Evolutionary conservation across 30 jellyfish, hydroid and myxozoan species (phyloP).

Genomic region (Clytia hemisphaerica): DNA sequence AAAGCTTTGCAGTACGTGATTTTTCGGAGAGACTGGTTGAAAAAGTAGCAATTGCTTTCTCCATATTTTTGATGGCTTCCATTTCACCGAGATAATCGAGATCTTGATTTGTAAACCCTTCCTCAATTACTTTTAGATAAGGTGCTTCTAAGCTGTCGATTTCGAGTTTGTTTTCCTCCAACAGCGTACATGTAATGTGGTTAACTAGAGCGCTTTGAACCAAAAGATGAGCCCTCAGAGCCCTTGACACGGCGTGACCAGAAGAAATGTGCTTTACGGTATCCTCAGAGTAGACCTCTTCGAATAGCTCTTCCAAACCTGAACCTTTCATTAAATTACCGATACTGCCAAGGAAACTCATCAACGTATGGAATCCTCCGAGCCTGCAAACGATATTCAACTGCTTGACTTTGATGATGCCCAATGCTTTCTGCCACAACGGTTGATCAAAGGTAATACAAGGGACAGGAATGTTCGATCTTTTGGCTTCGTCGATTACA

Average conservation of each 20-base stretch:
- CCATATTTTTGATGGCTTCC: background rate
- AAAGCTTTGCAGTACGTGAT: constrained; percentile 23
- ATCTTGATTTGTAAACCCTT: background rate
- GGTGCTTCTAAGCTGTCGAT: background rate
- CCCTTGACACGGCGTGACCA: constrained; percentile 9
- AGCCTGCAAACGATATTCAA: constrained; percentile 30
- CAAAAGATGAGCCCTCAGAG: constrained; percentile 4
- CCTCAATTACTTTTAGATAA: background rate
- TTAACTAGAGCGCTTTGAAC: background rate
- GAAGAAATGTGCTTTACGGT: constrained; percentile 15
- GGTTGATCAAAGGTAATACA: constrained; percentile 45
- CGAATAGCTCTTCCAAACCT: constrained; percentile 32
- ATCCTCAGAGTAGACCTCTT: constrained; percentile 19
- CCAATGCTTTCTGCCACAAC: constrained; percentile 32
- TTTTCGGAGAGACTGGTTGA: background rate
- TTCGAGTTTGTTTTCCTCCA: background rate
- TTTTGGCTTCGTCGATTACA: constrained; percentile 12
- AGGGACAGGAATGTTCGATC: constrained; percentile 20
- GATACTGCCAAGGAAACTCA: constrained; percentile 36
- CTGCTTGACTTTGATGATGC: constrained; percentile 8
- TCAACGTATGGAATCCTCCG: constrained; percentile 31
- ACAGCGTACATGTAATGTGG: background rate
- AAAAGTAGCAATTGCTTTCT: background rate
- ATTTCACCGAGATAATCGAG: background rate
- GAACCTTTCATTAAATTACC: constrained; percentile 31